Percentiles rank a stretch among this genome's conserved stretches.
Evolutionary conservation across 2,888 invertebrate species (phyloP).

Genomic region (Tetropium fuscum): DNA sequence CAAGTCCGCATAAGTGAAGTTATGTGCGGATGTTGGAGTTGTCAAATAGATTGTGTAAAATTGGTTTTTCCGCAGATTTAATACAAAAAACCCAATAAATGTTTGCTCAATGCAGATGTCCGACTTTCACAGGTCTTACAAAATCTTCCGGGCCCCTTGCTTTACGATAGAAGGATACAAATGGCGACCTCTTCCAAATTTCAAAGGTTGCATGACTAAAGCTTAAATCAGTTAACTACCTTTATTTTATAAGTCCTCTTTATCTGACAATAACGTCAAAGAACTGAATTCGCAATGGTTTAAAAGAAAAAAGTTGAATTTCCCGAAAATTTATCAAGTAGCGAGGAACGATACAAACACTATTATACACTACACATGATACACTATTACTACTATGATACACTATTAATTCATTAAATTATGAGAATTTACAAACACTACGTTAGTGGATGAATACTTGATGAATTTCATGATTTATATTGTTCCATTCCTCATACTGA

Average conservation of each 20-base stretch:
- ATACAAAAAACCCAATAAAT: neutral
- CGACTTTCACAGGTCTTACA: neutral
- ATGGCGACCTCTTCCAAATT: neutral
- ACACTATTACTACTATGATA: no score
- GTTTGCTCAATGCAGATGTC: neutral
- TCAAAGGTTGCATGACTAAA: neutral
- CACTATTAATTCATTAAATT: conserved; percentile 3
- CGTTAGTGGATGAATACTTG: neutral
- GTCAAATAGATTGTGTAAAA: neutral
- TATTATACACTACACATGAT: no score
- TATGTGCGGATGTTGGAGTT: neutral
- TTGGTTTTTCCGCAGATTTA: neutral
- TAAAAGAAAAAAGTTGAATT: neutral
- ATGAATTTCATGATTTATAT: neutral
- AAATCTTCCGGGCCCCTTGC: neutral
- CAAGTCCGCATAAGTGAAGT: neutral
- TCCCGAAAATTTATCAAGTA: neutral
- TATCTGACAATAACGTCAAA: neutral
- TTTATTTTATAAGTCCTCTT: neutral
- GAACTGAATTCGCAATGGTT: neutral
- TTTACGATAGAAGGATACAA: neutral
- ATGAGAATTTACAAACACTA: neutral
- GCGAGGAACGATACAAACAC: neutral
- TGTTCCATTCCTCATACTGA: neutral
- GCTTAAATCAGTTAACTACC: neutral